A percentile compares a stretch with the other conserved stretches of the same genome.
Evolutionary conservation across 2,113 vertebrate species (phyloP).

Genomic region (Clarias batrachus): DNA sequence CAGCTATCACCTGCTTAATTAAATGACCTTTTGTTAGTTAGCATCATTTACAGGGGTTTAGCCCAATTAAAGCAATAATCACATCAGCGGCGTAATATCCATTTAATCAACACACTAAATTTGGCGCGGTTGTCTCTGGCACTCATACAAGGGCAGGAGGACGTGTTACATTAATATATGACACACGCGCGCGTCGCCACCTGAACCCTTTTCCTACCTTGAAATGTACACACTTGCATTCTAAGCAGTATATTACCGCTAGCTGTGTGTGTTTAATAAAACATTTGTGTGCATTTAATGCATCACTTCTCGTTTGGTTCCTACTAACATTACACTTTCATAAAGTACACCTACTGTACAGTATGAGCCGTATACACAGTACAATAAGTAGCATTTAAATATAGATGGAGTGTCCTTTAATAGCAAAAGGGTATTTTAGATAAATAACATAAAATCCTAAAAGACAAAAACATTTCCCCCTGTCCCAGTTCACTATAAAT

Average conservation of each 20-base stretch:
- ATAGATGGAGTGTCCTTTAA: background rate
- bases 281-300: too few relatives aligned
- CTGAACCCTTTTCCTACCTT: slow-evolving; percentile 1
- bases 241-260: background rate
- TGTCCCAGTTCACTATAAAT: background rate
- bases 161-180: slow-evolving; percentile 49
- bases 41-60: slow-evolving; percentile 49
- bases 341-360: background rate
- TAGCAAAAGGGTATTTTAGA: background rate
- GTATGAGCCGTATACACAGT: background rate
- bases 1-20: slow-evolving; percentile 56
- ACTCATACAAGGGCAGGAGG: slow-evolving; percentile 30
- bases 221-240: background rate
- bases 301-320: background rate
- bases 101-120: slow-evolving; percentile 57
- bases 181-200: slow-evolving; percentile 11
- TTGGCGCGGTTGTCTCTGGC: slow-evolving; percentile 41
- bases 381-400: background rate
- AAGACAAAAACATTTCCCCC: background rate
- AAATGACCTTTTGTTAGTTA: slow-evolving; percentile 59
- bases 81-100: slow-evolving; percentile 51
- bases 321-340: background rate
- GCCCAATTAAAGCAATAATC: slow-evolving; percentile 55
- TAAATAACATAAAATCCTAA: background rate
- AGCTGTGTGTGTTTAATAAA: background rate